These are phyloP conservation scores for Drosophila nr. medialis DNA, from an alignment of 2,888 invertebrate genomes.

Conservation along the genomic window DNA sequence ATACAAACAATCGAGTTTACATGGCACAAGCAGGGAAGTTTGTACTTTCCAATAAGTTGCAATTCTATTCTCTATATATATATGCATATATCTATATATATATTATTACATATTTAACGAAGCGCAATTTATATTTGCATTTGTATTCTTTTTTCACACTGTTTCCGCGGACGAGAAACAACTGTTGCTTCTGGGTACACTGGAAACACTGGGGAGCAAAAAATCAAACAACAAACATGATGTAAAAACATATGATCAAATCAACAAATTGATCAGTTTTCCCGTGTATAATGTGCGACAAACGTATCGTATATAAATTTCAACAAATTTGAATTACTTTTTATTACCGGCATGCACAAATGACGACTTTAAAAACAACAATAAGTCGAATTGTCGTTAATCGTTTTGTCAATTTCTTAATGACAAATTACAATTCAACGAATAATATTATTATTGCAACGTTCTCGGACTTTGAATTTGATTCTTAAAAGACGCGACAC, in stretches of 20 bases:
- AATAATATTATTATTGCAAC: slow-evolving; percentile 8
- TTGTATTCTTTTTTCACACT: slow-evolving; percentile 23
- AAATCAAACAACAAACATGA: slow-evolving; percentile 28
- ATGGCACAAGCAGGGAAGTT: slow-evolving; percentile 41
- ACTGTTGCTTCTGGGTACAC: slow-evolving; percentile 52
- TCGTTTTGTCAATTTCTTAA: slow-evolving; percentile 1
- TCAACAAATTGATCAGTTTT: slow-evolving; percentile 20
- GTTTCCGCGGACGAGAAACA: slow-evolving; percentile 23
- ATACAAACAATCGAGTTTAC: slow-evolving; percentile 45
- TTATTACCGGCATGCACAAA: slow-evolving; percentile 33
- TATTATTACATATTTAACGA: slow-evolving; percentile 29
- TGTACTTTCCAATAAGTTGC: slow-evolving; percentile 71
- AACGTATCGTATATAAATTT: slow-evolving; percentile 6
- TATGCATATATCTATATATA: not conserved
- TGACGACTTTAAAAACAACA: not conserved
- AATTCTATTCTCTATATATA: slow-evolving; percentile 43
- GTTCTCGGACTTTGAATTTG: slow-evolving; percentile 31
- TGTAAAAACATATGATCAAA: slow-evolving; percentile 8
- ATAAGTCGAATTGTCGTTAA: slow-evolving; percentile 1
- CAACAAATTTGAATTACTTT: slow-evolving; percentile 16
- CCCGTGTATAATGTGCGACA: slow-evolving; percentile 10
- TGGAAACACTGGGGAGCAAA: slow-evolving; percentile 26
- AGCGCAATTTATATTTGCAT: slow-evolving; percentile 53
- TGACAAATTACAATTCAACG: slow-evolving; percentile 7
- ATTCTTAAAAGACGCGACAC: slow-evolving; percentile 32